Conservation (phyloP, 1,140 invertebrate species). For the Myzus persicae region DNA sequence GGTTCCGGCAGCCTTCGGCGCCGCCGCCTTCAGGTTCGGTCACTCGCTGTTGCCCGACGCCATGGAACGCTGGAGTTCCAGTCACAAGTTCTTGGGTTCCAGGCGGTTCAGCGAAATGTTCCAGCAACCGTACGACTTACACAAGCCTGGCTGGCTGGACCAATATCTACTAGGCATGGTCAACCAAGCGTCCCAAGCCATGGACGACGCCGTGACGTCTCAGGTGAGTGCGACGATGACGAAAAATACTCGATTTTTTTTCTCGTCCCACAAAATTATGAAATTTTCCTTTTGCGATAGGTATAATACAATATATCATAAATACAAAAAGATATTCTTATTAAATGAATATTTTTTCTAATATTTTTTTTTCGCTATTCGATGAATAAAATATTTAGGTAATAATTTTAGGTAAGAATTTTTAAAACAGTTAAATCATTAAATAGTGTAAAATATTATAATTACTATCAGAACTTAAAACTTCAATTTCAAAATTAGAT, state of each 20-base stretch:
- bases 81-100: conserved; percentile 60
- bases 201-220: conserved; percentile 82
- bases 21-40: conserved; percentile 72
- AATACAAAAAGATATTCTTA: too few species aligned
- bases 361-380: not conserved
- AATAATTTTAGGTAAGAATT: not conserved
- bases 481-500: not conserved
- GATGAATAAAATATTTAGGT: not conserved
- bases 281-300: too few species aligned
- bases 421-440: not conserved
- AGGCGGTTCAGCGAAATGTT: conserved; percentile 62
- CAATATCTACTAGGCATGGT: conserved; percentile 78
- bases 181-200: conserved; percentile 78
- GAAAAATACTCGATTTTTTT: not conserved
- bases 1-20: conserved; percentile 72
- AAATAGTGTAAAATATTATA: not conserved
- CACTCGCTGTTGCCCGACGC: conserved; percentile 68
- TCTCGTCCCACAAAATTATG: too few species aligned
- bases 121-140: conserved; percentile 69
- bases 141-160: conserved; percentile 79
- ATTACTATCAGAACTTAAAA: not conserved
- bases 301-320: too few species aligned
- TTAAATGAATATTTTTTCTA: not conserved
- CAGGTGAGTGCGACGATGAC: conserved; percentile 62
- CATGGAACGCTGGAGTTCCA: conserved; percentile 61